A percentile compares a stretch with the other conserved stretches of the same genome.
phyloP scores from a whole-genome alignment of 1,140 invertebrate species.

The Trachelipus rathkii region DNA sequence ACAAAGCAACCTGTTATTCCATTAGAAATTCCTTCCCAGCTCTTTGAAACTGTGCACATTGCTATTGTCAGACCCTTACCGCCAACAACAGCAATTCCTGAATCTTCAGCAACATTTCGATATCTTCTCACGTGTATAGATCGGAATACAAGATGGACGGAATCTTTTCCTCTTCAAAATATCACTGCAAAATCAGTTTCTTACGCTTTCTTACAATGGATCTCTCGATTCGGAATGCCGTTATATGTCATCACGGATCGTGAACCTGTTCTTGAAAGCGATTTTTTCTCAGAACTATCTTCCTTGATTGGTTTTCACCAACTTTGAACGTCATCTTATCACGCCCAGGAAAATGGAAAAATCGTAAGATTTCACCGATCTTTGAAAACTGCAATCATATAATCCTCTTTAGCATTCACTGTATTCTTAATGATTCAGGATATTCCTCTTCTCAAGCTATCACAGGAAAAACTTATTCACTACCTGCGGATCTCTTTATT shows the following conservation, averaged over 20 bases:
- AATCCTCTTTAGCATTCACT: too few species aligned
- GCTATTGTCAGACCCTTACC: not conserved
- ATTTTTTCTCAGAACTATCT: too few species aligned
- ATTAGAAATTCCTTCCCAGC: not conserved
- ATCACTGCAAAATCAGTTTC: slow-evolving; percentile 23
- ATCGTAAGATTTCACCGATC: too few species aligned
- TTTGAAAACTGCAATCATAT: too few species aligned
- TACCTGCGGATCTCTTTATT: too few species aligned
- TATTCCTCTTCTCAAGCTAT: too few species aligned
- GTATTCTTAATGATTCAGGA: too few species aligned
- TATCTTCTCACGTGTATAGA: slow-evolving; percentile 10
- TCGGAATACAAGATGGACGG: slow-evolving; percentile 16
- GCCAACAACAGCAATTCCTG: not conserved
- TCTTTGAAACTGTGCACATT: not conserved
- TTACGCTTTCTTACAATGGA: slow-evolving; percentile 28
- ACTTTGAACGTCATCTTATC: too few species aligned
- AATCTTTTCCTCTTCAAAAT: slow-evolving; percentile 22
- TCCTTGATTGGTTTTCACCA: too few species aligned
- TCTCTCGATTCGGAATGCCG: slow-evolving; percentile 29
- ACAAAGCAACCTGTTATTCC: not conserved
- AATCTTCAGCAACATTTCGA: not conserved
- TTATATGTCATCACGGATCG: slow-evolving; percentile 25
- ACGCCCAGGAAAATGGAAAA: too few species aligned
- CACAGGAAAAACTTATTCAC: too few species aligned
- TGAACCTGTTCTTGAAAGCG: too few species aligned